Evolutionary conservation across 2,113 vertebrate species (phyloP), one percentile per base, ranked within the genome.

Genomic region (Petrocephalus microphthalmus): DNA sequence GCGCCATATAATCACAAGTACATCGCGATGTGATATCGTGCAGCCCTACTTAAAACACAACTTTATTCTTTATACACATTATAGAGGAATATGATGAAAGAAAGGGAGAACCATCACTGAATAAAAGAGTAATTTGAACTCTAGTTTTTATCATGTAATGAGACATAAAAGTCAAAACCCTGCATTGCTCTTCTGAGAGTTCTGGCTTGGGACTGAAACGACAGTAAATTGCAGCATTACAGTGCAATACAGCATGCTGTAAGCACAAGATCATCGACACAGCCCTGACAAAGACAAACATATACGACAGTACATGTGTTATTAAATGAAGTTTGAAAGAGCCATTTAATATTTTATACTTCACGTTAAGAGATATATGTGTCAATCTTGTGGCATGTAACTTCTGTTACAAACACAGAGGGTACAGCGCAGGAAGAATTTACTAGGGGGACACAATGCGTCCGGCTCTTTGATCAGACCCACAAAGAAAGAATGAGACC

Each of bases 401-500:
- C 8, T 49, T 47, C 22, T 11, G 22, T 49, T 83, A 83, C 47
- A 87, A 51, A 67, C 22, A 2, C 57, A 37, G 60, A 25, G 22
- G 11, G 37, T 33, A 33, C 45, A 11, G 57, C 42, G n/a, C 45
- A 71, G 47, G 86, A 49, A 52, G 64, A 71, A 45, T 87, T 83
- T 71, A 60, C 25, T n/a, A 29, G 45, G 64, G 64, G 42, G n/a
- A 74, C 45, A 57, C 85, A 45, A n/a, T 8, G 54, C 22, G 53
- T 53, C 45, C 10, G n/a, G 45, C 13, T 57, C 86, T 87, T 87
- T 87, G 57, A 87, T 87, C 45, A 67, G 22, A 64, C 86, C 42
- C 20, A 87, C 54, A 29, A 51, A 52, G 45, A 33, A 20, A 67
- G 60, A 87, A 47, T 47, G 81, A 49, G 81, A 11, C 86, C 57